Conservation (phyloP, 2,113 vertebrate species). For the Zosterops borbonicus region DNA sequence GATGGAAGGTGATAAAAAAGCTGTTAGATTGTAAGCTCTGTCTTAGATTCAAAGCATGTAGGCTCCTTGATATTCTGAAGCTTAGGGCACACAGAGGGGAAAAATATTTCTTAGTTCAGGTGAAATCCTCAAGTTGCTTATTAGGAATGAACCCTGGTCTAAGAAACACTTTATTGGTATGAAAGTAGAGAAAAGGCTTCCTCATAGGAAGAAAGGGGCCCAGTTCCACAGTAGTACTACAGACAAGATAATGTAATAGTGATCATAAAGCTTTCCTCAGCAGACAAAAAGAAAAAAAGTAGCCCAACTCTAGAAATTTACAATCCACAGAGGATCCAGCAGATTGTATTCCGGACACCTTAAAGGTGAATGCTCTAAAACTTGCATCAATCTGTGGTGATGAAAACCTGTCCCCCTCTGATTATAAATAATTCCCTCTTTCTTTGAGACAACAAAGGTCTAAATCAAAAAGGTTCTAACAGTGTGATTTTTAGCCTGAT, state of each 20-base stretch:
- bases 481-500: conserved; percentile 39
- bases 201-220: conserved; percentile 50
- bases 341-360: conserved; percentile 74
- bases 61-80: conserved; percentile 65
- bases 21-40: conserved; percentile 64
- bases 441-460: conserved; percentile 46
- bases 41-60: conserved; percentile 72
- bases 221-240: conserved; percentile 21
- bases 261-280: conserved; percentile 72
- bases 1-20: conserved; percentile 74
- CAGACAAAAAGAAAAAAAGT: conserved; percentile 59
- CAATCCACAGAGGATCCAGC: conserved; percentile 72
- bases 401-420: conserved; percentile 43
- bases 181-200: conserved; percentile 64
- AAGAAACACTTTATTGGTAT: conserved; percentile 66
- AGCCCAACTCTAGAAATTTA: conserved; percentile 75
- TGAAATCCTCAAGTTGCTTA: conserved; percentile 71
- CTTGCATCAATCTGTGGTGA: conserved; percentile 39
- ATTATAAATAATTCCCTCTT: conserved; percentile 69
- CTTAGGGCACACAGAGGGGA: conserved; percentile 48
- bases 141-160: conserved; percentile 66
- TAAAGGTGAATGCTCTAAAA: conserved; percentile 77
- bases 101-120: conserved; percentile 68
- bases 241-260: conserved; percentile 63
- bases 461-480: conserved; percentile 57